Conservation (phyloP, 2,113 vertebrate genomes). For the Numida meleagris region DNA sequence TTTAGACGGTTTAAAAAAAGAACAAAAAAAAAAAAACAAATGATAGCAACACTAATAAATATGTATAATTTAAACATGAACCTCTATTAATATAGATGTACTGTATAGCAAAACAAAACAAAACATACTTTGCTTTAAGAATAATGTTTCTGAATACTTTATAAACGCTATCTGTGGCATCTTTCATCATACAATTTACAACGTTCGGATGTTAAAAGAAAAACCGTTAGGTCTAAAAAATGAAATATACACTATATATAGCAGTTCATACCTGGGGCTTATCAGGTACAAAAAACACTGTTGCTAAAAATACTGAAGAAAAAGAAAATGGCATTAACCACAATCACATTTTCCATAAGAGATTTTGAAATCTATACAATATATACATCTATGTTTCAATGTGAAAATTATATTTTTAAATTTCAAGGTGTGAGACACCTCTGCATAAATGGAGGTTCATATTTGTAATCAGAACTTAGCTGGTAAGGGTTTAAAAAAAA, state of each 20-base stretch:
- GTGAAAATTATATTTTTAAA: conserved; percentile 85
- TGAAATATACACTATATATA: conserved; percentile 84
- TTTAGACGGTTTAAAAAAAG: conserved; percentile 64
- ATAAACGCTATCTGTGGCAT: conserved; percentile 85
- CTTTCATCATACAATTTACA: conserved; percentile 87
- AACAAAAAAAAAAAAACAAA: conserved; percentile 37
- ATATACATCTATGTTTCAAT: conserved; percentile 87
- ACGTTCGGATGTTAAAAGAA: conserved; percentile 78
- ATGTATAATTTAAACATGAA: conserved; percentile 88
- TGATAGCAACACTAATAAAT: conserved; percentile 83
- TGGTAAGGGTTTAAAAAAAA: conserved; percentile 77
- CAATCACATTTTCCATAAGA: conserved; percentile 82
- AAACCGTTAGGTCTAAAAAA: conserved; percentile 73
- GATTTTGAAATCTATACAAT: conserved; percentile 87
- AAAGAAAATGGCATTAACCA: conserved; percentile 78
- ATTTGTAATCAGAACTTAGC: conserved; percentile 75
- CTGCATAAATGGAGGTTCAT: conserved; percentile 80
- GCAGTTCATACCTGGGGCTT: conserved; percentile 74
- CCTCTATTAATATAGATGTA: conserved; percentile 86
- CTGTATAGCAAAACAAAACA: conserved; percentile 84
- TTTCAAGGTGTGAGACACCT: conserved; percentile 81
- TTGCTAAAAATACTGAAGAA: conserved; percentile 77
- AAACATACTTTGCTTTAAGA: conserved; percentile 84
- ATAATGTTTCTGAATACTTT: conserved; percentile 87
- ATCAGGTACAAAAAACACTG: conserved; percentile 75